Evolutionary conservation across 30 jellyfish, hydroid and myxozoan species (phyloP), one percentile per base, ranked within the genome.

Genomic region (Aurelia sp.): DNA sequence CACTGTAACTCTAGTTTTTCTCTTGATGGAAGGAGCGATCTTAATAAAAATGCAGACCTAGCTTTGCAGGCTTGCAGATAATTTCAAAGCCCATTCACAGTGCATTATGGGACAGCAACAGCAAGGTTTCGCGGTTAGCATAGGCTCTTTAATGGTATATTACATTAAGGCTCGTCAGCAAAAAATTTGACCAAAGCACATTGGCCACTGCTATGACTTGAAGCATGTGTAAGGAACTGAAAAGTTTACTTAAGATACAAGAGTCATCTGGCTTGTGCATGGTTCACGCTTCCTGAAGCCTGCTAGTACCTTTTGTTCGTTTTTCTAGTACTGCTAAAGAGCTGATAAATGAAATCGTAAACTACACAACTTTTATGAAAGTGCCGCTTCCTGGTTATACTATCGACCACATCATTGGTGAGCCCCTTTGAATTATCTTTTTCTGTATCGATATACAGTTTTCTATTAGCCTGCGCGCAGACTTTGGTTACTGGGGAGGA

Each of bases 301-400:
- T 19, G 18, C 55, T 16, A 4, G 15, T 64, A 47, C 15, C 41
- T 0, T 61, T 67, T 65, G 35, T 18, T 52, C 30, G 18, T 67
- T 40, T 80, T 91, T 86, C 47, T 73, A 91, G 98, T 31, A 60
- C 76, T 38, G 98, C 98, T 0, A 86, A 85, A 76, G 31, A 75
- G 61, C 67, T 91, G 87, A 91, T 91, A 41, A 38, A 84, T 44
- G 91, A 80, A 19, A 86, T 91, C 59, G 90, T 91, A 3, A 91
- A 74, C 77, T 40, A 65, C 80, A 90, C 91, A 6, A 76, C 91
- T 27, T 10, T 66, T 67, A 31, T 90, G 40, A 55, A 41, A 12
- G 77, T 90, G 20, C 90, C 91, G 8, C 90, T 90, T 10, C 88
- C 88, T 61, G 94, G 88, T 15, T 62, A 53, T 41, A 66, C 76